Evolutionary conservation across 2,113 vertebrate genomes (phyloP).

Genomic region (Gobiocypris rarus): DNA sequence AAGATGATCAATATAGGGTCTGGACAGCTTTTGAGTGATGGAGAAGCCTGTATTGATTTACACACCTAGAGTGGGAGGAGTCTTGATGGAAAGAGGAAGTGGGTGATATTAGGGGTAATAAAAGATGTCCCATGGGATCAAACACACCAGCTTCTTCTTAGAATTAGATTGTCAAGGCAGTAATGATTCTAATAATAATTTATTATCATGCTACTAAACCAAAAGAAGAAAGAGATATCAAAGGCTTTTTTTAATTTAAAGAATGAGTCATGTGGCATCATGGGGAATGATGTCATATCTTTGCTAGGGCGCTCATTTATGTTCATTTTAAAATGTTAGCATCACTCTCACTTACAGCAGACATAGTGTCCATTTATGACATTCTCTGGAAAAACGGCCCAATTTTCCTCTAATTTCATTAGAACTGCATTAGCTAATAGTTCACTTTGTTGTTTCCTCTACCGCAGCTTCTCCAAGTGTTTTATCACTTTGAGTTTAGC

Average conservation of each 20-base stretch:
- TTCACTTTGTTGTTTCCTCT: constrained; percentile 8
- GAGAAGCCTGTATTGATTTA: constrained; percentile 18
- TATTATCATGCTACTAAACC: not conserved
- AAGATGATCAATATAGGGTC: constrained; percentile 44
- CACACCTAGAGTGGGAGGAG: not conserved
- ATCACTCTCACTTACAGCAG: not conserved
- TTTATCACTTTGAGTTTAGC: not conserved
- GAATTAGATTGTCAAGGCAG: not conserved
- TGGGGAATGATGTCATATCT: not conserved
- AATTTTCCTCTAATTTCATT: constrained; percentile 37
- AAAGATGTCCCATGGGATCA: not conserved
- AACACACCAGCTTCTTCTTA: not conserved
- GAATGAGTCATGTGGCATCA: not conserved
- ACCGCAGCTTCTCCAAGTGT: not conserved
- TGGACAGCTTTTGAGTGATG: constrained; percentile 14
- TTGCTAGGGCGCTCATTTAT: not conserved
- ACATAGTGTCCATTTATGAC: constrained; percentile 5
- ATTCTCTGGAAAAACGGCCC: constrained; percentile 3
- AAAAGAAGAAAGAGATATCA: not conserved
- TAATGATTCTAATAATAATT: not conserved
- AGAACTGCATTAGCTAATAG: constrained; percentile 49
- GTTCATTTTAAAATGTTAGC: not conserved
- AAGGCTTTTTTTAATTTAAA: not conserved
- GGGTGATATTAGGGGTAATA: not conserved
- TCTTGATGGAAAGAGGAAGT: constrained; percentile 6